Evolutionary conservation across 1,140 invertebrate genomes (phyloP).

Genomic region (Camponotus floridanus): DNA sequence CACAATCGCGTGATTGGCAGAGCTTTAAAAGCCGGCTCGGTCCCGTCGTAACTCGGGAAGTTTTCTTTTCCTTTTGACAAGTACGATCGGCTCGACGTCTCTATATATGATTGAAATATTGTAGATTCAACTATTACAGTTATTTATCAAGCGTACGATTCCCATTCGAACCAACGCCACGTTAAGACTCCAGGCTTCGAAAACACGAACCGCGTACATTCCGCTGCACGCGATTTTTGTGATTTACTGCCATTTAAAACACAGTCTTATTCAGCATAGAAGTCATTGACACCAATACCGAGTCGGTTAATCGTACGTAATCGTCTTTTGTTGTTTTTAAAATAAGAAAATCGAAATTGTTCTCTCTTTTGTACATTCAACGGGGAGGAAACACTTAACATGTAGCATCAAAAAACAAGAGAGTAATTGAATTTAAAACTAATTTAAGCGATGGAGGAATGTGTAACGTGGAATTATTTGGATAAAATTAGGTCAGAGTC

Average conservation of each 20-base stretch:
- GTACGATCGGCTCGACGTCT: conserved; percentile 22
- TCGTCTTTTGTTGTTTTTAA: not conserved
- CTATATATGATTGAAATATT: conserved; percentile 32
- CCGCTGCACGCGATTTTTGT: conserved; percentile 24
- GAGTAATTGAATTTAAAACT: conserved; percentile 1
- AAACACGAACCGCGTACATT: conserved; percentile 4
- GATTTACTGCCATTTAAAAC: conserved; percentile 7
- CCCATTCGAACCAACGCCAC: not conserved
- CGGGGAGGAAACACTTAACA: not conserved
- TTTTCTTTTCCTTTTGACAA: conserved; percentile 37
- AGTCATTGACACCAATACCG: conserved; percentile 25
- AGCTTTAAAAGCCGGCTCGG: conserved; percentile 4
- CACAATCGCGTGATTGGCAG: conserved; percentile 53
- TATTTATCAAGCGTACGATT: conserved; percentile 22
- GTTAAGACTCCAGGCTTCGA: not conserved
- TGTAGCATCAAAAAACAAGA: not conserved
- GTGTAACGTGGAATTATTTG: not conserved
- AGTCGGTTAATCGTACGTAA: not conserved
- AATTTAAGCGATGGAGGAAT: not conserved
- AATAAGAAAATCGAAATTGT: not conserved
- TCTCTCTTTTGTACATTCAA: not conserved
- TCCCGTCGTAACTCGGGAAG: not conserved
- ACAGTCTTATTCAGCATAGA: not conserved
- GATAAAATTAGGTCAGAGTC: conserved; percentile 20
- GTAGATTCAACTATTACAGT: conserved; percentile 14